phyloP scores from a whole-genome alignment of 2,888 invertebrate species.

The Philereme transversata region DNA sequence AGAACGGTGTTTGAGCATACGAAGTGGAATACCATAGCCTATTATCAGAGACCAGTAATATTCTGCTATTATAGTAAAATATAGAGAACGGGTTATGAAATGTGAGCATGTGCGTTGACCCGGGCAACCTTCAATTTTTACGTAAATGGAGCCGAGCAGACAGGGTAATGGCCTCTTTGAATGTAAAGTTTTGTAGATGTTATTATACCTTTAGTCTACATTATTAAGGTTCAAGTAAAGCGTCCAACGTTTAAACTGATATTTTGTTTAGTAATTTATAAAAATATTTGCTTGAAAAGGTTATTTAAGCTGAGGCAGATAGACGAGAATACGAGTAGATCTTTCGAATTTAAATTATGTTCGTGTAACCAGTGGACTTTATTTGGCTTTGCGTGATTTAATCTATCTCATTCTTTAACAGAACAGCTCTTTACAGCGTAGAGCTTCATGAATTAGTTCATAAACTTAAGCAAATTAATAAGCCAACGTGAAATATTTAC shows the following conservation, averaged over 20 bases:
- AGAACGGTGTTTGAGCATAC: slow-evolving; percentile 17
- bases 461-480: no score
- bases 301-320: background rate
- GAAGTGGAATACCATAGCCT: slow-evolving; percentile 19
- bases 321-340: background rate
- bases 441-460: no score
- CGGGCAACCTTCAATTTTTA: slow-evolving; percentile 42
- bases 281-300: slow-evolving; percentile 1
- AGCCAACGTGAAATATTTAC: no score
- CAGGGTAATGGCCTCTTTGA: slow-evolving; percentile 34
- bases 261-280: slow-evolving; percentile 10
- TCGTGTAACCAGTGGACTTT: background rate
- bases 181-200: slow-evolving; percentile 30
- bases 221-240: slow-evolving; percentile 22
- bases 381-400: background rate
- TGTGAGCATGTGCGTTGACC: slow-evolving; percentile 44
- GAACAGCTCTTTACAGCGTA: no score
- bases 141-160: slow-evolving; percentile 33
- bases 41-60: no score
- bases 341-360: background rate
- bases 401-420: background rate
- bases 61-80: slow-evolving; percentile 30
- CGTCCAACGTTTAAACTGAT: slow-evolving; percentile 16
- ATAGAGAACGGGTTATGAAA: slow-evolving; percentile 49
- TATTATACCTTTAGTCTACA: slow-evolving; percentile 28